These are phyloP conservation scores for Pseudonaja textilis DNA, from an alignment of 2,113 vertebrate species.

Conservation along the genomic window DNA sequence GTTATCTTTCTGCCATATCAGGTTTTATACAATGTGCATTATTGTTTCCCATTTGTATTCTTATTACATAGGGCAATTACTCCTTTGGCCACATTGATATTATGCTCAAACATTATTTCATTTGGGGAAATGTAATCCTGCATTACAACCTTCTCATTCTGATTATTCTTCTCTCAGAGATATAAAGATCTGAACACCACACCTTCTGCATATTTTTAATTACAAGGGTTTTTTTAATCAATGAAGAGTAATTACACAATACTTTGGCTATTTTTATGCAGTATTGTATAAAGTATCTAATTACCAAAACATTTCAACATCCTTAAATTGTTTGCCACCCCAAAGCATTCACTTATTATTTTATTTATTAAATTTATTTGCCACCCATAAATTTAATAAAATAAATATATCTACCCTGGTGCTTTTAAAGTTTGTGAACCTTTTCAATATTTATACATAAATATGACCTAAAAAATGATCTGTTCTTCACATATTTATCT, in stretches of 20 bases:
- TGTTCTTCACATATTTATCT: background rate
- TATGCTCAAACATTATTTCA: background rate
- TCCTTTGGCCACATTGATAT: background rate
- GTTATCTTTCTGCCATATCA: background rate
- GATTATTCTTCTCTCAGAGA: background rate
- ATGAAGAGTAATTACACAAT: background rate
- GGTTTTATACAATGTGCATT: background rate
- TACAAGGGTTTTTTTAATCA: background rate
- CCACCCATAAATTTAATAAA: background rate
- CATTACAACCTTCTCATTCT: background rate
- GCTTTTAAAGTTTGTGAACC: background rate
- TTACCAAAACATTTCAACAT: background rate
- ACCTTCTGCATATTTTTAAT: background rate
- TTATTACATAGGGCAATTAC: background rate
- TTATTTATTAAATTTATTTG: background rate
- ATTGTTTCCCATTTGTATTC: background rate
- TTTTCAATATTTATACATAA: background rate
- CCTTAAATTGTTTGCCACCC: background rate
- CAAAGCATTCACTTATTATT: background rate
- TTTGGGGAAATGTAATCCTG: background rate
- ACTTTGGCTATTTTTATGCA: background rate
- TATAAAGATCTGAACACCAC: background rate
- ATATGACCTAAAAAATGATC: background rate
- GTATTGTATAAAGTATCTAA: background rate
- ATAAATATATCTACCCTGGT: background rate